Base-by-base conservation (phyloP, 2,797 vertebrate species). In the Enteromius thamalakanensis region DNA sequence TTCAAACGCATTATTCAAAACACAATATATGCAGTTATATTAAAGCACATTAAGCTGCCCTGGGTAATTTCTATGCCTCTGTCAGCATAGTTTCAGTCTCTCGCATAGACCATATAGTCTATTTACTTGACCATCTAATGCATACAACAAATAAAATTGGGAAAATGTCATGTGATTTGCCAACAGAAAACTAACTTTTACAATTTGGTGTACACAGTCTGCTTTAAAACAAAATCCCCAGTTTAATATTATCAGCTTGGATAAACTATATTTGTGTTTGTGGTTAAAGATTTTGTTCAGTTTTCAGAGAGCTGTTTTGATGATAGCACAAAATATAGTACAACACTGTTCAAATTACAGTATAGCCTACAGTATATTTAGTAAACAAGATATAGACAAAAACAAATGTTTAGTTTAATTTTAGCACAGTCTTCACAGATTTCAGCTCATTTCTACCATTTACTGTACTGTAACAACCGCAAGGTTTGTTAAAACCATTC, bases 1-100 rank as follows among this genome's bases (percentile, higher is more conserved):
- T 75, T 37, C 21, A 4, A 55, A 55, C 6, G 21, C 72, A 55
- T 75, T 55, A 75, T 15, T 75, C 21, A 75, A 75, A 75, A 75
- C 19, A 75, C 32, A 55, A 55, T 23, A 15, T 11, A 40, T 55
- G 58, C 58, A 26, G n/a, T 55, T 23, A 14, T 15, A 23, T 37
- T 55, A 55, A 1, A 75, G 72, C 21, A 15, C 32, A 75, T 75
- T 37, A 75, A 40, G 32, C 71, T 55, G 19, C 19, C 49, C 19
- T 75, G 49, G 21, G 19, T 75, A 14, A 75, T 37, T 55, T 37
- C 32, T 55, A 32, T n/a, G 19, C 29, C 19, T 34, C 29, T 55
- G 9, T 74, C 49, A 72, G 70, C 45, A 74, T 32, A 53, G 5
- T 53, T 26, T 65, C 29, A 17, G 26, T 14, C 29, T 34, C 26